phyloP scores from a whole-genome alignment of 92 coral and sea anemone species.

The Siderastrea siderea region DNA sequence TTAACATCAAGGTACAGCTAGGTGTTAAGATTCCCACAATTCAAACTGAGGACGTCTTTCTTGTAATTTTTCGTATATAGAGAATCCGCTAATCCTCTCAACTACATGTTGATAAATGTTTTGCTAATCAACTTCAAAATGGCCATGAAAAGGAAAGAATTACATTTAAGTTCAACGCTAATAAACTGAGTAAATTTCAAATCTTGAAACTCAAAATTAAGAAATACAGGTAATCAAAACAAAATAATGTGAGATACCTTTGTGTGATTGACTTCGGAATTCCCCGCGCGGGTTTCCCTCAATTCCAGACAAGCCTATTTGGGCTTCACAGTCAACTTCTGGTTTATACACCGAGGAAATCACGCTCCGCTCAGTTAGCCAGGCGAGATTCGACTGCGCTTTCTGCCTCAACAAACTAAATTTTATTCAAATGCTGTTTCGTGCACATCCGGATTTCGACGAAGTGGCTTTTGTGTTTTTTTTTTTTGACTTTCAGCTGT shows the following conservation, averaged over 20 bases:
- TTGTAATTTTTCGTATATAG: not conserved
- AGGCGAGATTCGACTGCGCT: not conserved
- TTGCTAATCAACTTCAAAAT: not conserved
- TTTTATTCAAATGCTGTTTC: constrained; percentile 23
- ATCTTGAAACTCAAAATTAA: not conserved
- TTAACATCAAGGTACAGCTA: not conserved
- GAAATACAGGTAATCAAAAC: not conserved
- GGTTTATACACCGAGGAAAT: not conserved
- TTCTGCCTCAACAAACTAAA: not conserved
- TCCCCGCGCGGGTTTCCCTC: not conserved
- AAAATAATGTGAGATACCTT: not conserved
- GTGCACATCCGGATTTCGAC: constrained; percentile 24
- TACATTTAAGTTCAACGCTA: not conserved
- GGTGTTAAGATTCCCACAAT: not conserved
- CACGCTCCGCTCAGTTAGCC: not conserved
- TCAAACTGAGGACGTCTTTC: not conserved
- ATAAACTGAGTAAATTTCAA: not conserved
- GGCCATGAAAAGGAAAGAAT: too few species aligned
- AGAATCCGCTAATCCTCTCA: not conserved
- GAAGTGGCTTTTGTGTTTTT: constrained; percentile 26
- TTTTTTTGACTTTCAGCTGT: constrained; percentile 45
- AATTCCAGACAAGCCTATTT: not conserved
- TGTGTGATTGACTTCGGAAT: not conserved
- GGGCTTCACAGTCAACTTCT: not conserved
- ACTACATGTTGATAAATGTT: not conserved